phyloP scores from a whole-genome alignment of 1,140 invertebrate species.

The Nautilus pompilius region DNA sequence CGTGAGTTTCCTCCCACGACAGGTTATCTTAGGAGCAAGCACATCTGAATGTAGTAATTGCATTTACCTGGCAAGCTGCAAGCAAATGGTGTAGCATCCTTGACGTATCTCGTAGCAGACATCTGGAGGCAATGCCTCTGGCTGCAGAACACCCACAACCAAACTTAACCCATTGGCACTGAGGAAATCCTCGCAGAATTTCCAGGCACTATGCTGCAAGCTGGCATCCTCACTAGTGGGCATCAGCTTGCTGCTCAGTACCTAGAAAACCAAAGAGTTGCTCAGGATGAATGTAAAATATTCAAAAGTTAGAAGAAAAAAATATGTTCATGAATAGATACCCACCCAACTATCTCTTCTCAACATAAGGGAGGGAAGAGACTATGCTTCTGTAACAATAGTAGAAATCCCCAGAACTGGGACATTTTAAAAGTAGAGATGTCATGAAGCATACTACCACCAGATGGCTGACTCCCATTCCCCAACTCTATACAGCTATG shows the following conservation, averaged over 20 bases:
- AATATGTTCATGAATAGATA: not conserved
- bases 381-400: too few species aligned
- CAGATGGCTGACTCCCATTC: too few species aligned
- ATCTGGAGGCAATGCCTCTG: conserved; percentile 56
- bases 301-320: not conserved
- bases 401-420: too few species aligned
- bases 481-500: too few species aligned
- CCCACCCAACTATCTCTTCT: not conserved
- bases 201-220: conserved; percentile 45
- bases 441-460: too few species aligned
- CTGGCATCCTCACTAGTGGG: conserved; percentile 51
- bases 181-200: conserved; percentile 59
- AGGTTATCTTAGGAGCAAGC: too few species aligned
- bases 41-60: too few species aligned
- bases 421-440: too few species aligned
- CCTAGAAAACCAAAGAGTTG: conserved; percentile 36
- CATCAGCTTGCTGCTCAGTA: conserved; percentile 59
- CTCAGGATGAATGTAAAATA: not conserved
- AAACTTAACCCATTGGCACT: conserved; percentile 55
- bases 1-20: too few species aligned
- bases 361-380: too few species aligned
- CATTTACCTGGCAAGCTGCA: conserved; percentile 56
- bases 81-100: conserved; percentile 58
- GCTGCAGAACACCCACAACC: conserved; percentile 57
- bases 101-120: conserved; percentile 59